Percentiles rank a stretch among this genome's conserved stretches.
These are phyloP conservation scores for Cephus rjabovi DNA, from an alignment of 2,888 invertebrate species.

Conservation along the genomic window DNA sequence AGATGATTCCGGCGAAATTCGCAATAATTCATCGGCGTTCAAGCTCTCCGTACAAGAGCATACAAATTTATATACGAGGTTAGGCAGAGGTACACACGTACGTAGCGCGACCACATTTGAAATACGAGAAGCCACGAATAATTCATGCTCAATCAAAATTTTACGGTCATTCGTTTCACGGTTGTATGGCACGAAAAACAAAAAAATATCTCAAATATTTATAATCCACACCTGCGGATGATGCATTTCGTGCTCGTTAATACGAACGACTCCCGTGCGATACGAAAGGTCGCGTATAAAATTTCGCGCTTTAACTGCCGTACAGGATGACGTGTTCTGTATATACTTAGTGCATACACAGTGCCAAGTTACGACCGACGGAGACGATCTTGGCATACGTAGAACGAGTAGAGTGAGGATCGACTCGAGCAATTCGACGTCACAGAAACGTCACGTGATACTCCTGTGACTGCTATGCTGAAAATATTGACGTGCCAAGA, in stretches of 20 bases:
- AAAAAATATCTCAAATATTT: background rate
- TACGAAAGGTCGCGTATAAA: background rate
- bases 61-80: background rate
- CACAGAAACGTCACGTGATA: background rate
- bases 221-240: background rate
- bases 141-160: background rate
- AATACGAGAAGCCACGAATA: background rate
- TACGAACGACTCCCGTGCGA: background rate
- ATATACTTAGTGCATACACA: background rate
- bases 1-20: background rate
- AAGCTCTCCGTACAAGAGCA: background rate
- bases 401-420: background rate
- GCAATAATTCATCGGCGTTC: background rate
- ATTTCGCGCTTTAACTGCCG: background rate
- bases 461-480: background rate
- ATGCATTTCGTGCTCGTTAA: background rate
- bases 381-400: background rate
- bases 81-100: background rate
- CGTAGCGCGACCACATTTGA: background rate
- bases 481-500: background rate
- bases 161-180: background rate
- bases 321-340: background rate
- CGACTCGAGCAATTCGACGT: background rate
- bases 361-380: background rate
- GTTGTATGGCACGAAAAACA: background rate